Evolutionary conservation across 2,113 vertebrate species (phyloP), one percentile per base, ranked within the genome.

Genomic region (Sinocyclocheilus maitianheensis): DNA sequence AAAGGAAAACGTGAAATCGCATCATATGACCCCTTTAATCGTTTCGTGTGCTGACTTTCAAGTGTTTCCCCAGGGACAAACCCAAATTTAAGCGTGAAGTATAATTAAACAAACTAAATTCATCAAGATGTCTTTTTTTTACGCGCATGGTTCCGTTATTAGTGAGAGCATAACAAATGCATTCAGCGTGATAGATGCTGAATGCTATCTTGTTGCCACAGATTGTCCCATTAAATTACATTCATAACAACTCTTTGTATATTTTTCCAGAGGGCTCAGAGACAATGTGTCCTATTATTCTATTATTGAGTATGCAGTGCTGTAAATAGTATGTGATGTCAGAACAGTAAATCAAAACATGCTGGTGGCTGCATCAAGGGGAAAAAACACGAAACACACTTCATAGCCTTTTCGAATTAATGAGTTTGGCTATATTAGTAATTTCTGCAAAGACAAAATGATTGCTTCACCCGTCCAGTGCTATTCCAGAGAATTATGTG

Each of bases 81-180:
- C n/a, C 22, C 14, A 69, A 77, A 43, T 72, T 22, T 72, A 43
- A 72, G 37, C 34, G 6, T 72, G 37, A 43, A 58, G 22, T 46
- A 69, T 83, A 69, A 89, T 55, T 69, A 77, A 89, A 63, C 58
- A 46, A 80, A 81, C 60, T 46, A 81, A 65, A 81, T 48, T 81
- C 40, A 67, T 43, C 9, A 81, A 81, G 77, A 65, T 82, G 80
- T 30, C 10, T 82, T 51, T 48, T 62, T 18, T 14, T 81, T 40
- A 67, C 34, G 16, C 0, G 6, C 20, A 51, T 30, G 43, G 14
- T 81, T 81, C 62, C 37, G 4, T 81, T 65, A 51, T 67, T 67
- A 51, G 62, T 67, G 8, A 51, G 3, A 81, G 16, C 43, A 67
- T 81, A 48, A 24, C 43, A 82, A 82, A 71, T 26, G n/a, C n/a